Conservation (phyloP, 1,140 invertebrate species). For the Drosophila nebulosa region DNA sequence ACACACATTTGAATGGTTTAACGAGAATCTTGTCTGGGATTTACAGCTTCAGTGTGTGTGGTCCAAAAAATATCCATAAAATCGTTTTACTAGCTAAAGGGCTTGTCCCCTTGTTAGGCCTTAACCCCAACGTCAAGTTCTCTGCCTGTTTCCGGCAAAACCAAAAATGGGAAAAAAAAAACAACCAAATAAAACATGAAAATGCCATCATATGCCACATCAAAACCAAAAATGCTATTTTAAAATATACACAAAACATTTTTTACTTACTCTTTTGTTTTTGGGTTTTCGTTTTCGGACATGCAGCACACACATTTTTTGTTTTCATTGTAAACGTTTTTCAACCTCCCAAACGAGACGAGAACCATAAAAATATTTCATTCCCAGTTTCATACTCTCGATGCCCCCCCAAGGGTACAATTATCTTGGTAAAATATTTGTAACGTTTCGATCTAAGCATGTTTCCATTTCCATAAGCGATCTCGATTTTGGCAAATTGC, state of each 20-base stretch:
- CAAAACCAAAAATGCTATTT: slow-evolving; percentile 48
- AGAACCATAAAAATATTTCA: slow-evolving; percentile 28
- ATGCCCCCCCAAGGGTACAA: neutral
- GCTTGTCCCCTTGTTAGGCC: slow-evolving; percentile 4
- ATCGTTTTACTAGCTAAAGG: slow-evolving; percentile 6
- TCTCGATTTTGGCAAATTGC: too few species aligned
- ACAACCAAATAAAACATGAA: slow-evolving; percentile 45
- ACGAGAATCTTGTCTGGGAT: slow-evolving; percentile 60
- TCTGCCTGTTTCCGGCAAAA: neutral
- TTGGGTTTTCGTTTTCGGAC: neutral
- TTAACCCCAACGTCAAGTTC: too few species aligned
- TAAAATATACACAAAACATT: slow-evolving; percentile 22
- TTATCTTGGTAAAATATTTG: neutral
- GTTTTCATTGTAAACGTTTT: slow-evolving; percentile 35
- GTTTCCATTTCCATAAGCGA: too few species aligned
- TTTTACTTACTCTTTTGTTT: neutral
- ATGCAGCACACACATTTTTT: slow-evolving; percentile 32
- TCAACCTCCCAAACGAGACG: slow-evolving; percentile 46
- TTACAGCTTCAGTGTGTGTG: slow-evolving; percentile 38
- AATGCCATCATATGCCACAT: slow-evolving; percentile 61
- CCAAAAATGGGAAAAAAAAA: neutral
- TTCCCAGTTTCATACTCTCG: slow-evolving; percentile 10
- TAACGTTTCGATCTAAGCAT: too few species aligned
- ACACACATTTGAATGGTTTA: slow-evolving; percentile 15
- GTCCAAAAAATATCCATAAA: slow-evolving; percentile 30